Evolutionary conservation across 2,113 vertebrate genomes (phyloP), one percentile per base, ranked within the genome.

Genomic region (Myotis lucifugus): DNA sequence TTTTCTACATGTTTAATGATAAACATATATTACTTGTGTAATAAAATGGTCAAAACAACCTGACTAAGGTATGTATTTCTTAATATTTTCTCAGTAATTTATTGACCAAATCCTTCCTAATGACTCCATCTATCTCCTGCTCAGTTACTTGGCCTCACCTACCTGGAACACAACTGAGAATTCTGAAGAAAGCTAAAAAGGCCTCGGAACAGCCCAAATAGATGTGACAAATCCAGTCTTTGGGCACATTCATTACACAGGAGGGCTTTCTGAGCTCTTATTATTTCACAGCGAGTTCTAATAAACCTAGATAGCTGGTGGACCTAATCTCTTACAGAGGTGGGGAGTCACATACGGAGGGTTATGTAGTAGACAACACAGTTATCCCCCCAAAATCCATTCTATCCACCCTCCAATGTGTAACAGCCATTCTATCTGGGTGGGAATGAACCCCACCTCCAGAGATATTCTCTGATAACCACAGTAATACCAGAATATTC

Each of bases 1-100:
- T 81, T 93, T 92, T 88, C 73, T 52, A n/a, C 59, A 66, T 74
- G 83, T 91, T 76, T 86, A 95, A 93, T 66, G 40, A 95, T 66
- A 32, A 85, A 74, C 67, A 82, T 64, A 66, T 19, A 88, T 91
- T 77, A 79, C 18, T 6, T 85, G 14, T 50, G 27, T 50, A 88
- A 88, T 90, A 85, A 93, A 91, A 91, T 46, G 12, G 11, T 78
- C 69, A 74, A 86, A 88, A 32, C 77, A 83, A 83, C 54, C 23
- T 52, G 25, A 90, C 82, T 82, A 64, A 18, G 15, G 2, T 42
- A 83, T 76, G 7, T 81, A 59, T 52, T 94, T 92, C 52, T 92
- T 97, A 89, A 76, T 72, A 94, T 89, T 86, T 89, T 94, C 56
- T 83, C 25, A 1, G 46, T 52, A 93, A 92, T 79, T 50, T 85